A percentile compares a stretch with the other conserved stretches of the same genome.
These are phyloP conservation scores for Calvadosia cruxmelitensis DNA, from an alignment of 30 jellyfish, hydroid and myxozoan species.

Conservation along the genomic window DNA sequence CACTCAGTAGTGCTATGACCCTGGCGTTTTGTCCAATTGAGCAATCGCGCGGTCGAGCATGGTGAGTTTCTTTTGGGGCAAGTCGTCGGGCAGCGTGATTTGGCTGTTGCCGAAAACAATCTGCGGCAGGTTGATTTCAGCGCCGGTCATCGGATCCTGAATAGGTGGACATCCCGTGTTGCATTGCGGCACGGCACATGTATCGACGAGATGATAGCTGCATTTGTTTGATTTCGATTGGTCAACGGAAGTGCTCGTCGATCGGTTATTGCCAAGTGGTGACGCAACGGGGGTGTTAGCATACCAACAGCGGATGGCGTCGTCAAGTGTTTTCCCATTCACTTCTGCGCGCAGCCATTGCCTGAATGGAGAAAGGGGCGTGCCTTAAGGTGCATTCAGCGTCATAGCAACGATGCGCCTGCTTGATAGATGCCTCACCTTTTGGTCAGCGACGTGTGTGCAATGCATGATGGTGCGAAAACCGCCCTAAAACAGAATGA, in stretches of 20 bases:
- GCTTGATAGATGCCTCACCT: conserved; percentile 30
- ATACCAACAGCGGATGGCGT: conserved; percentile 42
- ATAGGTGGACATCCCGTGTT: conserved; percentile 22
- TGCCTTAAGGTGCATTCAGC: background rate
- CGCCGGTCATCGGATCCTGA: conserved; percentile 24
- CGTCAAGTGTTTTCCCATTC: conserved; percentile 12
- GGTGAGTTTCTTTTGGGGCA: background rate
- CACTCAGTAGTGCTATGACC: background rate
- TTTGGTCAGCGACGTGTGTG: conserved; percentile 74
- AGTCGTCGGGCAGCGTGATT: background rate
- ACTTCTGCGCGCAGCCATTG: conserved; percentile 36
- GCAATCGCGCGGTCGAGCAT: background rate
- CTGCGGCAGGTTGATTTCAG: background rate
- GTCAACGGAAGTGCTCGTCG: too few relatives aligned
- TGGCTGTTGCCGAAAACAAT: background rate
- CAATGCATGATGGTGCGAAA: conserved; percentile 91
- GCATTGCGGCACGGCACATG: conserved; percentile 30
- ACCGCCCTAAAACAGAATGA: conserved; percentile 31
- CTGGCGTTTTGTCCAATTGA: background rate
- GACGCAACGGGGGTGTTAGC: background rate
- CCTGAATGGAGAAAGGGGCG: conserved; percentile 9
- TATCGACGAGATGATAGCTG: conserved; percentile 20
- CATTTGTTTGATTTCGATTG: too few relatives aligned
- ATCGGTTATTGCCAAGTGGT: background rate
- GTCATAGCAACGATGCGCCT: background rate